phyloP scores from a whole-genome alignment of 2,113 vertebrate genomes.

The Platichthys stellatus region DNA sequence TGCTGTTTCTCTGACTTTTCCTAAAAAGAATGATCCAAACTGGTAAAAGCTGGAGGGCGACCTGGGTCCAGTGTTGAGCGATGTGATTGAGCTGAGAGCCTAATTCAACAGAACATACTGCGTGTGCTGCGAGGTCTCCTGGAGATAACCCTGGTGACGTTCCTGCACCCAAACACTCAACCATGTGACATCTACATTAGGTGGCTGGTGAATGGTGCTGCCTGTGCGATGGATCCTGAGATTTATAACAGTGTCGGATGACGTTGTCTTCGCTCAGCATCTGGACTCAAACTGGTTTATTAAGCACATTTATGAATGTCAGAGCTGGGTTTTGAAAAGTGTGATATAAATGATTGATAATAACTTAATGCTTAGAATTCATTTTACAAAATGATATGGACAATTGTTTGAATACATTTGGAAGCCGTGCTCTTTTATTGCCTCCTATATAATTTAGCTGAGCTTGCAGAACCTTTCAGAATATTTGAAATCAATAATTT shows the following conservation, averaged over 20 bases:
- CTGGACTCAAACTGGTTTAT: conserved; percentile 9
- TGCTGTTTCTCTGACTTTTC: too few species aligned
- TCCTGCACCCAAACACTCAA: conserved; percentile 39
- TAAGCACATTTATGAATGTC: conserved; percentile 29
- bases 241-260: conserved; percentile 17
- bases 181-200: conserved; percentile 40
- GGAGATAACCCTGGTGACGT: conserved; percentile 60
- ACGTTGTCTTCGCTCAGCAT: conserved; percentile 30
- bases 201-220: conserved; percentile 35
- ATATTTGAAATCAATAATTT: too few species aligned
- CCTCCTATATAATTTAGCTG: too few species aligned
- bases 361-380: not conserved
- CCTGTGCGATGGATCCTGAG: conserved; percentile 25
- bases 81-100: conserved; percentile 5
- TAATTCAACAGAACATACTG: conserved; percentile 43
- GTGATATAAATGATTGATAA: conserved; percentile 8
- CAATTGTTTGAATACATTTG: not conserved
- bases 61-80: not conserved
- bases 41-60: not conserved
- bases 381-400: too few species aligned
- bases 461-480: too few species aligned
- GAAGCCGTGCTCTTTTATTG: not conserved
- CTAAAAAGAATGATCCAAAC: too few species aligned
- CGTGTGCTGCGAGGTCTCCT: conserved; percentile 32
- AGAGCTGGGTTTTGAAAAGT: not conserved